These are phyloP conservation scores for Macrophya alboannulata DNA, from an alignment of 2,888 invertebrate species.

Conservation along the genomic window DNA sequence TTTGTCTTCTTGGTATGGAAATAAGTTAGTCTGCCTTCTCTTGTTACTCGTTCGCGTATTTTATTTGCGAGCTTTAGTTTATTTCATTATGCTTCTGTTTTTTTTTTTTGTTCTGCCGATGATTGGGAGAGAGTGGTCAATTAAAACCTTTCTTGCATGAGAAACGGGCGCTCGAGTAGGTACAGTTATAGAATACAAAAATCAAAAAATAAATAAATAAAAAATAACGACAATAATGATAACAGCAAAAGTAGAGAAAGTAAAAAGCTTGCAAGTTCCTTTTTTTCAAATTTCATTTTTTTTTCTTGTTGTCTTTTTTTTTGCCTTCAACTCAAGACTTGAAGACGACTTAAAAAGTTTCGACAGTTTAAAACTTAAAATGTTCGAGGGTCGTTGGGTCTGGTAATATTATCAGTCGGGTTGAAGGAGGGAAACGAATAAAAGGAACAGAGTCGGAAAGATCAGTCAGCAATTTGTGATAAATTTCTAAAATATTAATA, in stretches of 20 bases:
- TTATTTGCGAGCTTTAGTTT: no score
- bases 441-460: background rate
- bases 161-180: background rate
- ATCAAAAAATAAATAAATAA: background rate
- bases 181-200: background rate
- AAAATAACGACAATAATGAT: background rate
- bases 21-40: background rate
- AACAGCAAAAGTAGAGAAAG: background rate
- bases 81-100: background rate
- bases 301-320: background rate
- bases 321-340: background rate
- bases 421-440: background rate
- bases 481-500: background rate
- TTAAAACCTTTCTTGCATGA: background rate
- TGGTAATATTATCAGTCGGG: constrained; percentile 3
- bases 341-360: constrained; percentile 9
- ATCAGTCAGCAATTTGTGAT: constrained; percentile 1
- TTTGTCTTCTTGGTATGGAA: background rate
- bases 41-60: background rate
- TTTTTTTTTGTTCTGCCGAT: background rate
- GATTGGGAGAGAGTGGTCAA: constrained; percentile 13
- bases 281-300: background rate
- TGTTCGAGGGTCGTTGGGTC: background rate
- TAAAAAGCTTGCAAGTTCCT: background rate
- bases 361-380: background rate